Evolutionary conservation across 2,113 vertebrate species (phyloP).

Genomic region (Pseudorectes ferrugineus): DNA sequence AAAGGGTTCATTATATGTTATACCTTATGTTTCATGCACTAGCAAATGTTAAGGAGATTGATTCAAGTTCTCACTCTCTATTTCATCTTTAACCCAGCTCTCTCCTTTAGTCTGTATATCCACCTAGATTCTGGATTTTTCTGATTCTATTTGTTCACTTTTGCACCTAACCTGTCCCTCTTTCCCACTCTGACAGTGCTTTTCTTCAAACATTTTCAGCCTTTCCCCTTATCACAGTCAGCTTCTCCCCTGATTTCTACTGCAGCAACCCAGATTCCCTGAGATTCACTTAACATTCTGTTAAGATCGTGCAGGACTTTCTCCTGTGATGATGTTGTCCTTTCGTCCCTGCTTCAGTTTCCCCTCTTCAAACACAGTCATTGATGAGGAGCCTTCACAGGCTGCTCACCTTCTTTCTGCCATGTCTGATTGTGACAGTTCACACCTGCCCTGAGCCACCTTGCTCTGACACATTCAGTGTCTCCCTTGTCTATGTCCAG

Average conservation of each 20-base stretch:
- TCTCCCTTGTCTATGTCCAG: rapidly evolving
- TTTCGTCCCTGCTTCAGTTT: not conserved
- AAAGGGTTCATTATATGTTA: not conserved
- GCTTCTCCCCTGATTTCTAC: not conserved
- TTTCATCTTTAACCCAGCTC: not conserved
- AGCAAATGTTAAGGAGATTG: not conserved
- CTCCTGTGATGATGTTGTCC: not conserved
- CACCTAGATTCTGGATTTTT: not conserved
- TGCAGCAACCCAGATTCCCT: not conserved
- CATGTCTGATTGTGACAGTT: not conserved
- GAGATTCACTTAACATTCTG: not conserved
- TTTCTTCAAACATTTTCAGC: not conserved
- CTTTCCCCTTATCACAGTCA: not conserved
- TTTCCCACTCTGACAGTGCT: not conserved
- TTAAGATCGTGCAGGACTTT: not conserved
- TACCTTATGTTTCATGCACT: not conserved
- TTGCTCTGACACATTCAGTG: not conserved
- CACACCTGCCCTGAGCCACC: not conserved
- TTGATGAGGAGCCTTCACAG: not conserved
- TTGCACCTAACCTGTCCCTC: not conserved
- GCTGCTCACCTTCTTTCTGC: not conserved
- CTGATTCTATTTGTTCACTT: not conserved
- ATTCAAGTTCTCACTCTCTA: not conserved
- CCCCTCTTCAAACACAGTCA: not conserved
- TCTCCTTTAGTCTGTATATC: not conserved